Conservation (phyloP, 2,888 invertebrate genomes). For the Amiota minor region DNA sequence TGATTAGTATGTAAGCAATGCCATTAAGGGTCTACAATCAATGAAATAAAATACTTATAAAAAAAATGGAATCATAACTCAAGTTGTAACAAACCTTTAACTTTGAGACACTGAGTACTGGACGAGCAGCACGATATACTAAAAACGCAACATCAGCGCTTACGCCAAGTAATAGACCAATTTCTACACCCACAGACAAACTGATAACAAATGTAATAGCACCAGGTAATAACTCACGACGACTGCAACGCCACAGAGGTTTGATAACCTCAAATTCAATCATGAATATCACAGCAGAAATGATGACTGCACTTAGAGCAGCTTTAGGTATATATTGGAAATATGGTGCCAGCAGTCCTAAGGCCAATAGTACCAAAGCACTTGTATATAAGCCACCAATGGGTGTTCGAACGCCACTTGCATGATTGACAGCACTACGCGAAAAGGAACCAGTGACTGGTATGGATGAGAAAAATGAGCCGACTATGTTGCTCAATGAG, state of each 20-base stretch:
- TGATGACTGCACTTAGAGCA: constrained; percentile 92
- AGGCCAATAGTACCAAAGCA: constrained; percentile 84
- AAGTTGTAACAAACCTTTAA: constrained; percentile 75
- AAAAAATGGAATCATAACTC: no score
- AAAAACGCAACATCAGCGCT: constrained; percentile 84
- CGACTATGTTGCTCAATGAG: constrained; percentile 87
- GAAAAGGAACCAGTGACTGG: constrained; percentile 93
- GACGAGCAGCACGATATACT: constrained; percentile 86
- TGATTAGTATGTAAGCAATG: constrained; percentile 82
- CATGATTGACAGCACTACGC: constrained; percentile 93
- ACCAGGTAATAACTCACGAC: constrained; percentile 84
- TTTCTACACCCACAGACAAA: constrained; percentile 86
- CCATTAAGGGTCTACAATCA: constrained; percentile 80
- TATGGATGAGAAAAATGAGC: constrained; percentile 91
- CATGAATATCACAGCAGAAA: constrained; percentile 96
- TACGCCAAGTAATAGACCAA: constrained; percentile 89
- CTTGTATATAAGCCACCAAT: constrained; percentile 90
- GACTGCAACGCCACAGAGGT: constrained; percentile 88
- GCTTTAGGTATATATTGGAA: constrained; percentile 93
- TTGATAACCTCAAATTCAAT: constrained; percentile 92
- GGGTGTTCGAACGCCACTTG: constrained; percentile 93
- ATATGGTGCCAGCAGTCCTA: constrained; percentile 90
- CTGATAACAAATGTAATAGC: constrained; percentile 90
- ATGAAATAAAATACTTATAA: constrained; percentile 36
- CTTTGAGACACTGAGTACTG: constrained; percentile 83